These are phyloP conservation scores for Cotesia chilonis DNA, from an alignment of 1,140 invertebrate genomes.

Conservation along the genomic window DNA sequence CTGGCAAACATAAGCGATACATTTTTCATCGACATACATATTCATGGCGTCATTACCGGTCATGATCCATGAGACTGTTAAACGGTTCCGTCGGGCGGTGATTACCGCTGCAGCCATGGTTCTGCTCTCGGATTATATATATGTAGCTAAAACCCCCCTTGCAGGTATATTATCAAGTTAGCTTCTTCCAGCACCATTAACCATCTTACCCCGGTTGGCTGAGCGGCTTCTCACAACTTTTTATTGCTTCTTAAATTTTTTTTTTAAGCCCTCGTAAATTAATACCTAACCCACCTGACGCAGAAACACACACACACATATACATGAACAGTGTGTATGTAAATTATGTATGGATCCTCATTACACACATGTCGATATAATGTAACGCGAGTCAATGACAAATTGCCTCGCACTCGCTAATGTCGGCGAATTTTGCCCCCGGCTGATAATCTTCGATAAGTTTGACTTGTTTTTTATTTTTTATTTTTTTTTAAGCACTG, in stretches of 20 bases:
- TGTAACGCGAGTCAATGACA: conserved; percentile 26
- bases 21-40: conserved; percentile 48
- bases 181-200: conserved; percentile 5
- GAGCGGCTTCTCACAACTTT: not conserved
- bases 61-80: conserved; percentile 54
- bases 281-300: conserved; percentile 35
- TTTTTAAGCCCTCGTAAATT: conserved; percentile 19
- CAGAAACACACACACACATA: not conserved
- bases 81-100: conserved; percentile 48
- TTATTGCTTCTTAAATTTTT: not conserved
- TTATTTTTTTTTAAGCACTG: too few relatives aligned
- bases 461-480: too few relatives aligned
- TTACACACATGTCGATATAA: conserved; percentile 28
- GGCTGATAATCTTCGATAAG: too few relatives aligned
- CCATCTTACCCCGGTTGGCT: conserved; percentile 5
- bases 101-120: conserved; percentile 19
- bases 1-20: conserved; percentile 1
- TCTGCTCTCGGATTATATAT: not conserved
- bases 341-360: not conserved
- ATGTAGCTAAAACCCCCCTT: not conserved
- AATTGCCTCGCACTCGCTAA: conserved; percentile 18
- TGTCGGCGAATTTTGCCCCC: too few relatives aligned
- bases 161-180: not conserved
- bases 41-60: conserved; percentile 56
- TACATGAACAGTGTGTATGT: too few relatives aligned